phyloP scores from a whole-genome alignment of 2,888 invertebrate species.

The Conops quadrifasciatus region DNA sequence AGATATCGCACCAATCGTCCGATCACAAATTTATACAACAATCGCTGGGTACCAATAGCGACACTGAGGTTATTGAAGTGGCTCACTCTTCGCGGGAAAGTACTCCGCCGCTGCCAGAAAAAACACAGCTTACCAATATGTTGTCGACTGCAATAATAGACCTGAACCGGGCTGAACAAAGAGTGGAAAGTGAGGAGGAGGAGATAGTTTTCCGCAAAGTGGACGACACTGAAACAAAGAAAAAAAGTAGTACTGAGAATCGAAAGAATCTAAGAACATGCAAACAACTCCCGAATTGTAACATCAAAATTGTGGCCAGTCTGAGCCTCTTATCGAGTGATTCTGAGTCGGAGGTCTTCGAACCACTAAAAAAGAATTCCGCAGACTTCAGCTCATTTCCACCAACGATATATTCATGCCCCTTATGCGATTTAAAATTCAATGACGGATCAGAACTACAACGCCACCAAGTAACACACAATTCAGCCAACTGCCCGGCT shows the following conservation, averaged over 20 bases:
- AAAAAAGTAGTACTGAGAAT: not conserved
- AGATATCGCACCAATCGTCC: no score
- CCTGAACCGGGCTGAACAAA: constrained; percentile 41
- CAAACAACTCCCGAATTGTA: constrained; percentile 18
- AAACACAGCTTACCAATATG: not conserved
- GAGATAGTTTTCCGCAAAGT: constrained; percentile 44
- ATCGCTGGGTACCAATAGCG: constrained; percentile 39
- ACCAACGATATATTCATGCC: constrained; percentile 25
- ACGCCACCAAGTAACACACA: constrained; percentile 38
- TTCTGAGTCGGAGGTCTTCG: constrained; percentile 38
- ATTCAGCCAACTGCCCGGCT: constrained; percentile 41
- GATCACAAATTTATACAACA: constrained; percentile 25
- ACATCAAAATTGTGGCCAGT: constrained; percentile 42
- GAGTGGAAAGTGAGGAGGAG: constrained; percentile 41
- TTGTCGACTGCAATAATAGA: constrained; percentile 39
- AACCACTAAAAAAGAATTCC: not conserved
- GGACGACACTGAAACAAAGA: constrained; percentile 28
- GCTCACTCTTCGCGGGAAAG: constrained; percentile 45
- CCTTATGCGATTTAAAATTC: constrained; percentile 35
- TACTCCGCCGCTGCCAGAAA: constrained; percentile 38
- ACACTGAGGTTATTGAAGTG: constrained; percentile 45
- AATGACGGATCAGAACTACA: constrained; percentile 36
- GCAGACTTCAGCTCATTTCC: not conserved
- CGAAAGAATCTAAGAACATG: constrained; percentile 17
- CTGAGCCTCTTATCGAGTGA: constrained; percentile 46